Conservation (phyloP, 2,797 vertebrate species). For the Momotus momota region DNA sequence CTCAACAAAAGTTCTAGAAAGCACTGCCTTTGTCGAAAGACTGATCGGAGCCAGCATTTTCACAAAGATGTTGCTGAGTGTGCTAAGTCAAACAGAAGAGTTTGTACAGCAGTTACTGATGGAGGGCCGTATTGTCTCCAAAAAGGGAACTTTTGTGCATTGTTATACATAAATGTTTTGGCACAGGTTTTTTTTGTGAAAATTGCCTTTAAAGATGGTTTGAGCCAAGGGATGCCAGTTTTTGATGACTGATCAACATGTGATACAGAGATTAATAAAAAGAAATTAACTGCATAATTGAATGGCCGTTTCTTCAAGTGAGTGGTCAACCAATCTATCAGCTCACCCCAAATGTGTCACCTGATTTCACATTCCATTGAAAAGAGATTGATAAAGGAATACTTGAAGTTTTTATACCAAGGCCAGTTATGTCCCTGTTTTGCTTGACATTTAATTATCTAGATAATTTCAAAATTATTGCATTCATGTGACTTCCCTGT, state of each 20-base stretch:
- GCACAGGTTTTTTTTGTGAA: neutral
- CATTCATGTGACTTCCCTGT: neutral
- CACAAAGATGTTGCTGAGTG: neutral
- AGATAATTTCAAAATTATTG: neutral
- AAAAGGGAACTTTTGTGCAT: neutral
- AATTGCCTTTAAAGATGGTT: neutral
- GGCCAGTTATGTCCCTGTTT: neutral
- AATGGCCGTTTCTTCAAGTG: neutral
- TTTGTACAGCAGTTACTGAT: neutral
- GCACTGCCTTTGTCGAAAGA: neutral
- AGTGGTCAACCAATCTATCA: neutral
- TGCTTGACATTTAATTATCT: neutral
- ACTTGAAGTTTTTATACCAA: neutral
- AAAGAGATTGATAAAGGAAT: neutral
- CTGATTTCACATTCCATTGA: neutral
- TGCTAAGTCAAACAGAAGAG: neutral
- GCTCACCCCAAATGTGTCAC: neutral
- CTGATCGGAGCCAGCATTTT: neutral
- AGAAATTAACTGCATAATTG: neutral
- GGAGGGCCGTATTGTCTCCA: neutral
- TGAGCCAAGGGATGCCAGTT: neutral
- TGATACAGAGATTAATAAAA: neutral
- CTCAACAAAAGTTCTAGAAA: neutral
- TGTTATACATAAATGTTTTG: neutral
- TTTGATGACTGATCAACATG: neutral